Evolutionary conservation across 2,797 vertebrate genomes (phyloP), one percentile per base, ranked within the genome.

Genomic region (Cyprinella venusta): DNA sequence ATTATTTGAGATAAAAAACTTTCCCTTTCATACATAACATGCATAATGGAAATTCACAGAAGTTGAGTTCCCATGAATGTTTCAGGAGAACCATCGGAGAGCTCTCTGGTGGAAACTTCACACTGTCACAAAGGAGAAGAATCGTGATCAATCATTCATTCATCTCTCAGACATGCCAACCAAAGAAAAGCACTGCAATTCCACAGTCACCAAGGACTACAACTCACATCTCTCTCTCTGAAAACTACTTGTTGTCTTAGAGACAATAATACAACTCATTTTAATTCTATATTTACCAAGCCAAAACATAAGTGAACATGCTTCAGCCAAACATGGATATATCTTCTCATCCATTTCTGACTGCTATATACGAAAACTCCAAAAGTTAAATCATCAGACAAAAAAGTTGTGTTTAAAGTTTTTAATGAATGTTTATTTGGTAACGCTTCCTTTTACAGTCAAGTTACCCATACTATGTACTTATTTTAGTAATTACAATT

Each of bases 61-160:
- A 76, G 72, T 40, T 33, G 81, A 65, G 63, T 26, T 68, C 18
- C 80, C 16, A 83, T 90, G 64, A 90, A 88, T 90, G 88, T 90
- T 90, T 87, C 68, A 89, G 69, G 54, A 52, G 72, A 78, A 81
- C 68, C 83, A 79, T 80, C 63, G 40, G 70, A 33, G 38, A 74
- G 30, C 10, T 82, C 71, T 87, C 71, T 48, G 56, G 74, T 83
- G 72, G 42, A 72, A 80, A 77, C 81, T 86, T 80, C 78, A 50
- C 26, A 80, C 48, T 64, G 71, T 70, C 72, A 75, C 65, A 54
- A 71, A 74, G 38, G 68, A 86, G 68, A 36, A 67, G 64, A 74
- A 70, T 19, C 13, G 10, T 61, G 61, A 84, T 86, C 78, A 82
- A 88, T 84, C 79, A 85, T 88, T 87, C 50, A 87, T 82, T 78